phyloP scores from a whole-genome alignment of 2,113 vertebrate species.

The Recurvirostra avosetta region DNA sequence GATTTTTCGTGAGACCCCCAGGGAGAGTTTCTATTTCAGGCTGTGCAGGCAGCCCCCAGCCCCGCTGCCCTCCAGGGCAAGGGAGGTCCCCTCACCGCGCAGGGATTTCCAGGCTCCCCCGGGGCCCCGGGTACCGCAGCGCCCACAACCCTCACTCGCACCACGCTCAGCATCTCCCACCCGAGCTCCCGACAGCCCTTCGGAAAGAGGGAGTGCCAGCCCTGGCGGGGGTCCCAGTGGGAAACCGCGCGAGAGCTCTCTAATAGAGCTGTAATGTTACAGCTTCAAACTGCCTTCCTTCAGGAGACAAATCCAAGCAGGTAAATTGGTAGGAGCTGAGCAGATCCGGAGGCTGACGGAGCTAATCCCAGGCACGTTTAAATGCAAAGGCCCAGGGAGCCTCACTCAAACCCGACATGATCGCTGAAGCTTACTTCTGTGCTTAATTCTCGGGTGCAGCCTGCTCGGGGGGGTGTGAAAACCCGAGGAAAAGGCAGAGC shows the following conservation, averaged over 20 bases:
- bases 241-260: neutral
- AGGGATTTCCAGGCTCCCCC: neutral
- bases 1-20: rapidly evolving
- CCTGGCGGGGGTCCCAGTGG: neutral
- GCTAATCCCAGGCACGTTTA: slow-evolving; percentile 36
- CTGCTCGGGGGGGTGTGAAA: neutral
- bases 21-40: neutral
- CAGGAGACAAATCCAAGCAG: slow-evolving; percentile 10
- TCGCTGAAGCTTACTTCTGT: neutral
- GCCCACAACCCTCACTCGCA: rapidly evolving
- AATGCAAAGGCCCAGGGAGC: slow-evolving; percentile 19
- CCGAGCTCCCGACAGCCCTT: neutral
- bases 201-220: neutral
- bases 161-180: neutral
- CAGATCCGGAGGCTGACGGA: neutral
- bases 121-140: neutral
- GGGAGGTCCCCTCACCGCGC: neutral
- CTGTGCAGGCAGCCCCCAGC: neutral
- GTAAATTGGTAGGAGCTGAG: neutral
- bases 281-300: slow-evolving; percentile 6
- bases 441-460: neutral
- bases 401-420: neutral
- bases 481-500: neutral
- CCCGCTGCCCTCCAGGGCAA: rapidly evolving
- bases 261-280: slow-evolving; percentile 28